These are phyloP conservation scores for Megaceryle alcyon DNA, from an alignment of 2,797 vertebrate species.

Conservation along the genomic window DNA sequence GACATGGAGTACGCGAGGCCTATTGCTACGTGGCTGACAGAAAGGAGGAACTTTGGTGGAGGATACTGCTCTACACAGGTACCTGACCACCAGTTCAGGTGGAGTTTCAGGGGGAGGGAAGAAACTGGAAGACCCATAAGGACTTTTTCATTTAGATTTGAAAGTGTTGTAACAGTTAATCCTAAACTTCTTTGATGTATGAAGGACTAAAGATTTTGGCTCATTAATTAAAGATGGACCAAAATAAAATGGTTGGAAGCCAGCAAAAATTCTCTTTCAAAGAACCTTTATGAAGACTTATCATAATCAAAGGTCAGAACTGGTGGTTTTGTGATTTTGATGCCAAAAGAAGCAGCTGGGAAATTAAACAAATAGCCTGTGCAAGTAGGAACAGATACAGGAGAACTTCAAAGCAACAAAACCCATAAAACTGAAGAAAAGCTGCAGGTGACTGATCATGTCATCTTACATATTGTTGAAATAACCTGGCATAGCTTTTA, in stretches of 20 bases:
- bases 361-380: background rate
- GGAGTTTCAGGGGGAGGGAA: no score
- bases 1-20: conserved; percentile 39
- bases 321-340: background rate
- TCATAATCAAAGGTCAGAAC: background rate
- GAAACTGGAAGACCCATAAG: background rate
- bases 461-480: background rate
- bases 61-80: conserved; percentile 81
- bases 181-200: background rate
- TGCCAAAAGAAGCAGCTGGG: background rate
- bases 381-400: background rate
- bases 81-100: background rate
- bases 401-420: background rate
- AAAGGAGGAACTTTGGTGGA: conserved; percentile 72
- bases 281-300: background rate
- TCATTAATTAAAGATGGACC: background rate
- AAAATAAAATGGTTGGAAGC: background rate
- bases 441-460: background rate
- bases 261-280: background rate
- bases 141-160: background rate
- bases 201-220: background rate
- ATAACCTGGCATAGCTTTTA: background rate
- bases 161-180: background rate
- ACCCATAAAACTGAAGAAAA: background rate
- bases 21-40: conserved; percentile 68